Conservation (phyloP, 1,140 invertebrate genomes). For the Drosophila santomea region DNA sequence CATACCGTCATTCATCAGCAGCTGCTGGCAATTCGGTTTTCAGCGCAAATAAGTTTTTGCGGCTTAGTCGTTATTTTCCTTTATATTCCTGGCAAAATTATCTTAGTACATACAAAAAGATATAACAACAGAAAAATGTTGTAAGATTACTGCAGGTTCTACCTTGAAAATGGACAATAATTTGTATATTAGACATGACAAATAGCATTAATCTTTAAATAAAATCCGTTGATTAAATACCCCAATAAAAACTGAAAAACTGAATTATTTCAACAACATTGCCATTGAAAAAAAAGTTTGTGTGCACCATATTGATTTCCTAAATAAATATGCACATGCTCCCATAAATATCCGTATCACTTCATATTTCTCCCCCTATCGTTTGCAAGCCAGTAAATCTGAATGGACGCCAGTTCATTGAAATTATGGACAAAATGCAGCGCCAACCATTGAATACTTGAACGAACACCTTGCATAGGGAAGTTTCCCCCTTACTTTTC, state of each 20-base stretch:
- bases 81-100: not conserved
- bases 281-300: not conserved
- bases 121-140: no score
- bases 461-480: conserved; percentile 14
- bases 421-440: conserved; percentile 26
- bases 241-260: no score
- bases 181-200: not conserved
- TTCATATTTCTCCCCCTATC: not conserved
- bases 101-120: no score
- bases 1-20: conserved; percentile 48
- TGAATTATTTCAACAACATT: not conserved
- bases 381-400: not conserved
- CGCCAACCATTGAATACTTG: conserved; percentile 27
- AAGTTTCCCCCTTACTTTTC: not conserved
- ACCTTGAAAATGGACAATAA: not conserved
- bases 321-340: not conserved
- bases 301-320: not conserved
- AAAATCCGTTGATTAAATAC: not conserved
- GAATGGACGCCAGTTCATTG: conserved; percentile 11
- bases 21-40: conserved; percentile 17
- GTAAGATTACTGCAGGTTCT: no score
- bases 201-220: not conserved
- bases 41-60: conserved; percentile 30
- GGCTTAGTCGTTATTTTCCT: conserved; percentile 7
- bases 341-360: conserved; percentile 11